Conservation (phyloP, 1,140 invertebrate species). For the Diachasma alloeum region DNA sequence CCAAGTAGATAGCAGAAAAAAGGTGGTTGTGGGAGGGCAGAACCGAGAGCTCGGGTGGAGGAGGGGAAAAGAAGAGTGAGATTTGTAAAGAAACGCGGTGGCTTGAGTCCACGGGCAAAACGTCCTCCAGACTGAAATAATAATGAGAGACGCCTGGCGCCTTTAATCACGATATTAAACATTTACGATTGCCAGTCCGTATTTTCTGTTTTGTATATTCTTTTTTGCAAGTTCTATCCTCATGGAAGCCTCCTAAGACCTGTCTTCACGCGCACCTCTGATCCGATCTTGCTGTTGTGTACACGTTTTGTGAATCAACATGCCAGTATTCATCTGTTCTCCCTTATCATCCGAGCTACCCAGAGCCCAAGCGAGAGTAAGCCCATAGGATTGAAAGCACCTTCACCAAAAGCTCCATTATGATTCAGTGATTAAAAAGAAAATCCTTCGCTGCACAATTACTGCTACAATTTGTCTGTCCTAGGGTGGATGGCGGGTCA, state of each 20-base stretch:
- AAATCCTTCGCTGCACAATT: background rate
- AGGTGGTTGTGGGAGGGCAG: background rate
- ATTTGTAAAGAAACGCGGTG: constrained; percentile 59
- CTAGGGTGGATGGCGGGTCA: background rate
- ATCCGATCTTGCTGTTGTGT: constrained; percentile 43
- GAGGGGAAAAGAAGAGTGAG: constrained; percentile 43
- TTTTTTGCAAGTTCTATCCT: constrained; percentile 23
- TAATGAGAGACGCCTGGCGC: constrained; percentile 61
- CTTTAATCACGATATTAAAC: constrained; percentile 67
- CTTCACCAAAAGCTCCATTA: constrained; percentile 19
- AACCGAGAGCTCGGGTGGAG: background rate
- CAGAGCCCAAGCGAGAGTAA: constrained; percentile 38
- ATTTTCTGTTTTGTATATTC: constrained; percentile 14
- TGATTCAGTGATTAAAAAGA: constrained; percentile 23
- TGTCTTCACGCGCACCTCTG: constrained; percentile 37
- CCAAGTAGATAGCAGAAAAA: constrained; percentile 33
- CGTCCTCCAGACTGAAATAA: constrained; percentile 64
- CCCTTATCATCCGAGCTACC: constrained; percentile 40
- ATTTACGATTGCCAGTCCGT: constrained; percentile 58
- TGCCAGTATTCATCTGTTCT: background rate
- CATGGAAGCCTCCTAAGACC: constrained; percentile 27
- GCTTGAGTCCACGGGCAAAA: constrained; percentile 48
- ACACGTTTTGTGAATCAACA: constrained; percentile 25
- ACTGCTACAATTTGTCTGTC: background rate
- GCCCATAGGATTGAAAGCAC: constrained; percentile 7